Evolutionary conservation across 2,113 vertebrate genomes (phyloP), one percentile per base, ranked within the genome.

Genomic region (Rafetus swinhoei): DNA sequence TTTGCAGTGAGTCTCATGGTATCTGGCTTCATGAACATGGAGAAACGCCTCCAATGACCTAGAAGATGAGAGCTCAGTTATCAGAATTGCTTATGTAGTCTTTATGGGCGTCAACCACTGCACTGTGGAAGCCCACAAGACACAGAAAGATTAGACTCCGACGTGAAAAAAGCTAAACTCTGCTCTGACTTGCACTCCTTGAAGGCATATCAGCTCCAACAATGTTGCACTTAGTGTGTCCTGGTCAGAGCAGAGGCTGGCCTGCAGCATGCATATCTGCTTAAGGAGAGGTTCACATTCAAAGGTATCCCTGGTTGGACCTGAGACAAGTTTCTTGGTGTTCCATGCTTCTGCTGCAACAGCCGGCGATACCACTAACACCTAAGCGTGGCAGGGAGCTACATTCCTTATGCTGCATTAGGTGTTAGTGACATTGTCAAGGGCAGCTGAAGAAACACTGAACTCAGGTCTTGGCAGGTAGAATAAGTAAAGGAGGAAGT

Each of bases 281-380:
- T 90, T 84, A 84, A 82, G 11, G 35, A 32, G 60, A 7, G 1
- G 76, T 93, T 90, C 27, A 18, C 3, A 3, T 2, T 82, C 45
- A 32, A 29, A 84, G 72, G 22, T 39, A 24, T 11, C 81, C 3
- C 50, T 62, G 16, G 24, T 3, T 21, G 89, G 79, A 27, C 5
- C 1, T 8, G 45, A 50, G 29, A 77, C 39, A 27, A 89, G 16
- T 4, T 8, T 29, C 9, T 85, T 0, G 0, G 10, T 0, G 1
- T 77, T 22, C 21, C 18, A 84, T 0, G 3, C 18, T 86, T 14
- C n/a, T 89, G n/a, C 7, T 76, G 35, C 7, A 76, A 25, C 11
- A 85, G 32, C 9, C 50, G 32, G 92, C 69, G 27, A 27, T 5
- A 12, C 19, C 10, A 13, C 0, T 0, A 87, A 1, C 1, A 24